Evolutionary conservation across 2,113 vertebrate genomes (phyloP).

Genomic region (Cyprinodon brontotheroides): DNA sequence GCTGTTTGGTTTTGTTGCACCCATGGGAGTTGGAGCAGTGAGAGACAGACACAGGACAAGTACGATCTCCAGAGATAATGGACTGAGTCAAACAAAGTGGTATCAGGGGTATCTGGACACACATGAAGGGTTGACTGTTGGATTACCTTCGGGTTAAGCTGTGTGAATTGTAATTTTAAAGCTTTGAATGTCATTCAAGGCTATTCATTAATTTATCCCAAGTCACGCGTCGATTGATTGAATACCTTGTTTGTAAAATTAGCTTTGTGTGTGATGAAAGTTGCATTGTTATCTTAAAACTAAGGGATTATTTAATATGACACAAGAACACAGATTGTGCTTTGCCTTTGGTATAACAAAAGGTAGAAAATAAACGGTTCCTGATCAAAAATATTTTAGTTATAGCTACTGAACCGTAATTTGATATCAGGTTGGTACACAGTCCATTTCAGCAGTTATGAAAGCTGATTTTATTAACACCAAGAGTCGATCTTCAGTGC

Average conservation of each 20-base stretch:
- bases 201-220: no score
- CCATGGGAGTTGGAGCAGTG: slow-evolving; percentile 37
- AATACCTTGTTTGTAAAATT: neutral
- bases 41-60: slow-evolving; percentile 10
- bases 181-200: neutral
- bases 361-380: no score
- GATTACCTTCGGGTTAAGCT: neutral
- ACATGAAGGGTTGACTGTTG: neutral
- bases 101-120: slow-evolving; percentile 6
- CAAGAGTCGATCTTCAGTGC: no score
- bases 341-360: no score
- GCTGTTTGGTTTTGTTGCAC: slow-evolving; percentile 51
- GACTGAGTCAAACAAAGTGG: slow-evolving; percentile 21
- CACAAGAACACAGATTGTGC: no score
- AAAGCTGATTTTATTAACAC: no score
- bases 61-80: slow-evolving; percentile 7
- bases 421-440: no score
- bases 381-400: no score
- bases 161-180: neutral
- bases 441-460: no score
- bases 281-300: neutral
- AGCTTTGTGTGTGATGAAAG: neutral
- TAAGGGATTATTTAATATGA: no score
- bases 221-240: no score
- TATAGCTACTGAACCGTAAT: no score